Evolutionary conservation across 2,113 vertebrate genomes (phyloP).

Genomic region (Phocoena sinus): DNA sequence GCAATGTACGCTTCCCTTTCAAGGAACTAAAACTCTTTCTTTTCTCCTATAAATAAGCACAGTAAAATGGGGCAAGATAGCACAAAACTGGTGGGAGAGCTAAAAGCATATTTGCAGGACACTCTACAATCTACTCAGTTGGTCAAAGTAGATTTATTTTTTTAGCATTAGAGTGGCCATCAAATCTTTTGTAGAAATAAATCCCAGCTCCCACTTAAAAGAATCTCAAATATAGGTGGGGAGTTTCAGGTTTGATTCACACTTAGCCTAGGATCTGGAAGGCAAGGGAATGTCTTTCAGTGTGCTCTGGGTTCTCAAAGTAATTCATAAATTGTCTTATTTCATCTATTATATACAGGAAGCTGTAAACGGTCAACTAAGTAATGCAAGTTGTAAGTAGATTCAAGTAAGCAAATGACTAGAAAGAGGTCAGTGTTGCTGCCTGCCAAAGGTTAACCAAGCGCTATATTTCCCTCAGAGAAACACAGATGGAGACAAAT

Average conservation of each 20-base stretch:
- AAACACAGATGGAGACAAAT: slow-evolving; percentile 71
- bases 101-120: slow-evolving; percentile 61
- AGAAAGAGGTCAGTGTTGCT: slow-evolving; percentile 1
- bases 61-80: slow-evolving; percentile 72
- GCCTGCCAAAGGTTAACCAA: slow-evolving; percentile 55
- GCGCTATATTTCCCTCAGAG: slow-evolving; percentile 63
- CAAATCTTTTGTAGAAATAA: slow-evolving; percentile 51
- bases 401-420: slow-evolving; percentile 44
- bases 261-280: not conserved
- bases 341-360: slow-evolving; percentile 30
- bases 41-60: slow-evolving; percentile 71
- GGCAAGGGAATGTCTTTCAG: not conserved
- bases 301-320: not conserved
- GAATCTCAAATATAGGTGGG: not conserved
- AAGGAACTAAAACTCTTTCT: slow-evolving; percentile 76
- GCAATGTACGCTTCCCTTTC: slow-evolving; percentile 68
- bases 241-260: not conserved
- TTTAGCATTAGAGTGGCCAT: slow-evolving; percentile 43
- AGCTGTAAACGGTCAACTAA: slow-evolving; percentile 43
- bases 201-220: not conserved
- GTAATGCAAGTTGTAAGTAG: slow-evolving; percentile 25
- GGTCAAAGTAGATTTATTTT: slow-evolving; percentile 48
- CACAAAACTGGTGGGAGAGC: slow-evolving; percentile 54
- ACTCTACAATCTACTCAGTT: slow-evolving; percentile 50
- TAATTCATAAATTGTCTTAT: slow-evolving; percentile 12